phyloP scores from a whole-genome alignment of 2,113 vertebrate species.

The Eulemur macaco region DNA sequence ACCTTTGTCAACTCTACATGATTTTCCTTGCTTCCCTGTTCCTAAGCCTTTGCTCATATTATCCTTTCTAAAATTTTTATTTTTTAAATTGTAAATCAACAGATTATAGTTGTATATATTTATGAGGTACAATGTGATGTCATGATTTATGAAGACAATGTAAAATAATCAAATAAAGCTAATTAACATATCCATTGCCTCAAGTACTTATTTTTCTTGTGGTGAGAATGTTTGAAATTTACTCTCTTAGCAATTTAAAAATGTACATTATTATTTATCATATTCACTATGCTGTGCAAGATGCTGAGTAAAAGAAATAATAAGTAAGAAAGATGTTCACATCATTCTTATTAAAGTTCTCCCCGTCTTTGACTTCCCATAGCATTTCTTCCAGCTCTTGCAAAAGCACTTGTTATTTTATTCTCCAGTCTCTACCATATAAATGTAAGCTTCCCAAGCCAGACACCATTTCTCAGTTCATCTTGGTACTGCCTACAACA shows the following conservation, averaged over 20 bases:
- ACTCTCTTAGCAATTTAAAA: neutral
- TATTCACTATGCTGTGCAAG: neutral
- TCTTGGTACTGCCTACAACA: fast-evolving
- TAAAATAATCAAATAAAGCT: neutral
- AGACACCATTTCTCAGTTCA: neutral
- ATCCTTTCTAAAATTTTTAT: neutral
- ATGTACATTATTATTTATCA: neutral
- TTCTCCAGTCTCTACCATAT: neutral
- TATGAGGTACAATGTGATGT: neutral
- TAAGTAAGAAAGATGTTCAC: too few relatives aligned
- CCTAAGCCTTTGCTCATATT: neutral
- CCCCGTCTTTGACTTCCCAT: neutral
- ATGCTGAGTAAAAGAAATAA: neutral
- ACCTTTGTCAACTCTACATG: neutral
- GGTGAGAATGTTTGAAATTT: neutral
- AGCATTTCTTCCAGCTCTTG: neutral
- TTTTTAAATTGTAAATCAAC: neutral
- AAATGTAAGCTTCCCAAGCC: neutral
- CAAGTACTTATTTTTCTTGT: neutral
- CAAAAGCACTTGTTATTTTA: neutral
- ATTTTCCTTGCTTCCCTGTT: neutral
- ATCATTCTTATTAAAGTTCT: neutral
- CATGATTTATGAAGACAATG: neutral
- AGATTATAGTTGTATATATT: neutral
- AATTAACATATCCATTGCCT: neutral